Evolutionary conservation across 2,888 invertebrate species (phyloP).

Genomic region (Amblyteles armatorius): DNA sequence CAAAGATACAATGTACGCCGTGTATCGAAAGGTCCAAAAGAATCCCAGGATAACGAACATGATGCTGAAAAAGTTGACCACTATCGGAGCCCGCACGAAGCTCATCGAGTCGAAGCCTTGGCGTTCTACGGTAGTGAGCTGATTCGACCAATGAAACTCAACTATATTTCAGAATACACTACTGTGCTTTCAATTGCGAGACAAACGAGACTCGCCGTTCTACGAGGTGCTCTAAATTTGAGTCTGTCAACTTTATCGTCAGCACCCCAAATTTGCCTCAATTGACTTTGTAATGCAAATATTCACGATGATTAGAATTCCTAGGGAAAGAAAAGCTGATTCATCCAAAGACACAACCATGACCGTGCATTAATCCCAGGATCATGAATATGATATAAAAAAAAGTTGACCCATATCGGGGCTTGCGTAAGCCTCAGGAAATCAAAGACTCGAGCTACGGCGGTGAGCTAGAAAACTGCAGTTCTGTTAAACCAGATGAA

Average conservation of each 20-base stretch:
- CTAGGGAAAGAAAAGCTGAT: slow-evolving; percentile 29
- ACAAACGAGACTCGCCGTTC: not conserved
- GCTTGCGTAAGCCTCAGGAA: slow-evolving; percentile 99
- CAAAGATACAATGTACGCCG: no score
- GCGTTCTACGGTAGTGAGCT: slow-evolving; percentile 95
- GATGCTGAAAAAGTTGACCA: slow-evolving; percentile 97
- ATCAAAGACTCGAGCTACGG: slow-evolving; percentile 97
- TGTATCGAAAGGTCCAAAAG: slow-evolving; percentile 97
- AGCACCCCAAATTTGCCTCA: slow-evolving; percentile 74
- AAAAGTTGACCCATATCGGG: slow-evolving; percentile 97
- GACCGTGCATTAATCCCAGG: slow-evolving; percentile 96
- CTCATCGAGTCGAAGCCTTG: slow-evolving; percentile 99
- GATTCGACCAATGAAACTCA: slow-evolving; percentile 68
- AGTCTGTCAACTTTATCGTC: slow-evolving; percentile 32
- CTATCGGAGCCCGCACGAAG: slow-evolving; percentile 98
- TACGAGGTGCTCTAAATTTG: not conserved
- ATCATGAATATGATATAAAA: slow-evolving; percentile 97
- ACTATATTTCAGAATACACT: not conserved
- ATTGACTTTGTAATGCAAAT: slow-evolving; percentile 76
- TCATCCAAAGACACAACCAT: not conserved
- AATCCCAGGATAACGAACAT: slow-evolving; percentile 97
- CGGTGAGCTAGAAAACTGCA: slow-evolving; percentile 89
- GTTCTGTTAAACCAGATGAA: not conserved
- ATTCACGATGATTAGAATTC: slow-evolving; percentile 72
- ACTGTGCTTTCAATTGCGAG: slow-evolving; percentile 1